Base-by-base conservation (phyloP, 1,140 invertebrate genomes). In the Drosophila repleta region DNA sequence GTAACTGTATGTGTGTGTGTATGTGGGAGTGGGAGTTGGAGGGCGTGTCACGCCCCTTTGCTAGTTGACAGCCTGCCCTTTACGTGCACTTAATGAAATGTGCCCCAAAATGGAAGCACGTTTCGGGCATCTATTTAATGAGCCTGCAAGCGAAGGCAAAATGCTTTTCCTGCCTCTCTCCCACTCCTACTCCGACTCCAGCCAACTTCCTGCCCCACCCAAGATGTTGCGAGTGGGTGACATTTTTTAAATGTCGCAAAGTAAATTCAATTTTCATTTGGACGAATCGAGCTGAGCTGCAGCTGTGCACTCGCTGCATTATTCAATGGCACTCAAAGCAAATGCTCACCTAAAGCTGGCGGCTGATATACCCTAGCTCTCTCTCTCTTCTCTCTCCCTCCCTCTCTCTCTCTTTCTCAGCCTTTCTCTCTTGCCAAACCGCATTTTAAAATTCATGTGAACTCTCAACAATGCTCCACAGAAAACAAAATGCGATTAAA, bases 11-110 rank as follows among this genome's bases (percentile, higher is more conserved):
- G 20, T 66, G 52, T 48, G 13, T 24, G 26, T 24, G 32, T 29
- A 7, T 24, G 61, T 53, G 41, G 26, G 48, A 41, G 18, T 6
- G 48, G 41, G 41, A 17, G 11, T 10, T 18, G 24, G 39, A 5
- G 51, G 58, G 35, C 43, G 17, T 65, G 52, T 72, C 79, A 83
- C 79, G 64, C 80, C 82, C 65, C 10, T 60, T 63, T 65, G 66
- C 67, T 69, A 81, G 82, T 82, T 85, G 82, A 81, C 82, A 85
- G 69, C 43, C 82, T 72, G 82, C 67, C 78, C 74, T 82, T 85
- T 85, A 85, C 82, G 82, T 85, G 82, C 82, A 85, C 83, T 85
- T 85, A 85, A 85, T 87, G 82, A 85, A 85, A 85, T 85, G 82
- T 85, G 78, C 82, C 78, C 71, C 74, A 87, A 85, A 85, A 85